Percentiles rank a stretch among this genome's conserved stretches.
Conservation (phyloP, 1,140 invertebrate species). For the Drosophila nebulosa region DNA sequence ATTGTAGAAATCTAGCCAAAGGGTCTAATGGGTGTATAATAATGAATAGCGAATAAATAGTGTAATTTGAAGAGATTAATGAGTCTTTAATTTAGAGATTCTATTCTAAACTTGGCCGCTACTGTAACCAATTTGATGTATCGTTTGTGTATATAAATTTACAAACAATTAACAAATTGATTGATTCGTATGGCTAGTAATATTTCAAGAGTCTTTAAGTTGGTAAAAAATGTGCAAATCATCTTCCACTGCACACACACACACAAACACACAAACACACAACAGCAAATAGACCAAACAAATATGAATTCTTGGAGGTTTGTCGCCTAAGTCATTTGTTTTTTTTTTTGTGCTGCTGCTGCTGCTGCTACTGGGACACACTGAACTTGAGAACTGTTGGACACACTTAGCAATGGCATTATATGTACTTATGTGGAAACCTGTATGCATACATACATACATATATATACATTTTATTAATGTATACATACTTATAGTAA, state of each 20-base stretch:
- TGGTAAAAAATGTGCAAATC: not conserved
- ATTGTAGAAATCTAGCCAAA: too few relatives aligned
- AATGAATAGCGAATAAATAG: too few relatives aligned
- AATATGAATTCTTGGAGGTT: constrained; percentile 15
- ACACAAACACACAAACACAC: not conserved
- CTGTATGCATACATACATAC: not conserved
- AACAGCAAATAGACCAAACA: not conserved
- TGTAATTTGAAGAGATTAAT: too few relatives aligned
- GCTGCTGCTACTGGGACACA: not conserved
- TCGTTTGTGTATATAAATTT: not conserved
- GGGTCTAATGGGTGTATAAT: too few relatives aligned
- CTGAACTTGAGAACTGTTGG: constrained; percentile 3
- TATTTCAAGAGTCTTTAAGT: not conserved
- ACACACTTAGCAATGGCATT: constrained; percentile 51
- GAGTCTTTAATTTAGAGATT: too few relatives aligned
- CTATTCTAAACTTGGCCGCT: not conserved
- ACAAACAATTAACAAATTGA: not conserved
- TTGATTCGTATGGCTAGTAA: not conserved
- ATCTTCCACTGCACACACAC: not conserved
- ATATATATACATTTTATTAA: constrained; percentile 7
- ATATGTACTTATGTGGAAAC: constrained; percentile 26
- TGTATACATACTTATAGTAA: constrained; percentile 55
- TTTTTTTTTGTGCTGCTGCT: constrained; percentile 1
- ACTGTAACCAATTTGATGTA: not conserved
- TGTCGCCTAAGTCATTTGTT: constrained; percentile 37